Evolutionary conservation across 2,888 invertebrate genomes (phyloP).

Genomic region (Oxycera nigricornis): DNA sequence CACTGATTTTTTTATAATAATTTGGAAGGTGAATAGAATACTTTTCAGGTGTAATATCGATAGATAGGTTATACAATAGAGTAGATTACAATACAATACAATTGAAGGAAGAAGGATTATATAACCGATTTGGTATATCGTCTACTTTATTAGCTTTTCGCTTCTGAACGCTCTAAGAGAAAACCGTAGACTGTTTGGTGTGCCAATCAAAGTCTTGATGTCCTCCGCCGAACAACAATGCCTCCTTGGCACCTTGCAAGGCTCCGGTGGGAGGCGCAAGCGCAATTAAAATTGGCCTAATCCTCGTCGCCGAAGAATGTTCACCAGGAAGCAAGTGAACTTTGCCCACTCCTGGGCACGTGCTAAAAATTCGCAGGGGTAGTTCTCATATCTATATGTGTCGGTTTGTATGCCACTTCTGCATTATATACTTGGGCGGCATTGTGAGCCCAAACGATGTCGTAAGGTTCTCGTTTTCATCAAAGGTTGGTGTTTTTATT

Average conservation of each 20-base stretch:
- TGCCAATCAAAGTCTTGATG: constrained; percentile 41
- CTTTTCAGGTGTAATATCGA: constrained; percentile 18
- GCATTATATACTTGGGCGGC: background rate
- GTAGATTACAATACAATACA: constrained; percentile 11
- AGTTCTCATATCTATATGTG: background rate
- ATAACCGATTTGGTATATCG: constrained; percentile 38
- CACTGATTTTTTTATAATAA: constrained; percentile 28
- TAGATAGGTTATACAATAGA: background rate
- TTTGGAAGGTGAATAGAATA: constrained; percentile 23
- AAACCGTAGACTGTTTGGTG: constrained; percentile 46
- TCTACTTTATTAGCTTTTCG: constrained; percentile 26
- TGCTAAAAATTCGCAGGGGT: constrained; percentile 37
- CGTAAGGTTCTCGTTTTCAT: background rate
- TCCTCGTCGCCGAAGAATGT: background rate
- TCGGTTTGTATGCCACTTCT: background rate
- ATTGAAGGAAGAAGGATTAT: constrained; percentile 39
- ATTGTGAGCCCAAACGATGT: background rate
- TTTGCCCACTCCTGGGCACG: constrained; percentile 40
- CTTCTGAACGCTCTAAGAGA: constrained; percentile 46
- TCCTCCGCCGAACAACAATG: constrained; percentile 31
- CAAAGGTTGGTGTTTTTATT: background rate
- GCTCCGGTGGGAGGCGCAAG: constrained; percentile 41
- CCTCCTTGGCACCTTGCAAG: constrained; percentile 43
- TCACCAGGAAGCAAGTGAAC: constrained; percentile 42
- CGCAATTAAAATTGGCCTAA: constrained; percentile 41